These are phyloP conservation scores for Andrena minutula DNA, from an alignment of 2,888 invertebrate species.

Conservation along the genomic window DNA sequence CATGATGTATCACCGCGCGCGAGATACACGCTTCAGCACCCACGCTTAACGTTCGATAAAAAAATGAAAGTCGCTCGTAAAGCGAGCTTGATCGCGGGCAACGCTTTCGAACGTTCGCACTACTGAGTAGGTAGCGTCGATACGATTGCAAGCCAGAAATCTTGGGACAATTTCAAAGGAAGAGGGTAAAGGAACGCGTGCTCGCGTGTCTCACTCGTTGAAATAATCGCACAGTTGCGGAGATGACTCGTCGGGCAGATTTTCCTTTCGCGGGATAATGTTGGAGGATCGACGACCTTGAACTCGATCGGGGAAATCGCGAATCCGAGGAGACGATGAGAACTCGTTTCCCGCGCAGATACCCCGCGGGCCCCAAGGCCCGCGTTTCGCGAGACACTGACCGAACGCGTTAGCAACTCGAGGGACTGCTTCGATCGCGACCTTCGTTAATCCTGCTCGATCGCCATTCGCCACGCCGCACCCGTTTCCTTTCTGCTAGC, in stretches of 20 bases:
- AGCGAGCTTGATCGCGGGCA: not conserved
- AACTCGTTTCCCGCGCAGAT: slow-evolving; percentile 12
- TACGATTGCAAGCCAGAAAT: not conserved
- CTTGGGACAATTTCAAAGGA: not conserved
- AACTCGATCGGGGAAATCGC: slow-evolving; percentile 7
- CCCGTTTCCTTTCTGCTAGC: too few species aligned
- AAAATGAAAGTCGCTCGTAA: slow-evolving; percentile 19
- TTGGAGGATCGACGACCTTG: not conserved
- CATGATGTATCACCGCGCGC: slow-evolving; percentile 29
- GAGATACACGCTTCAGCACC: slow-evolving; percentile 13
- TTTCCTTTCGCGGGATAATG: too few species aligned
- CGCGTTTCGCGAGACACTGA: slow-evolving; percentile 63
- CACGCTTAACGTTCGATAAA: slow-evolving; percentile 34
- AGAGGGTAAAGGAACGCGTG: not conserved
- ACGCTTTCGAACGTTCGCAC: slow-evolving; percentile 13
- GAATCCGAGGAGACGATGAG: not conserved
- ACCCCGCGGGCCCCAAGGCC: slow-evolving; percentile 47
- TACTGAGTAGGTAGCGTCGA: not conserved
- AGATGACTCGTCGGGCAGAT: too few species aligned
- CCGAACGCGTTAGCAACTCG: slow-evolving; percentile 39
- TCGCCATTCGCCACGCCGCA: slow-evolving; percentile 8
- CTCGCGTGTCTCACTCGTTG: not conserved
- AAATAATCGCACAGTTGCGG: not conserved
- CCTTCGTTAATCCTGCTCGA: slow-evolving; percentile 41
- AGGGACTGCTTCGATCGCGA: slow-evolving; percentile 30